phyloP scores from a whole-genome alignment of 1,140 invertebrate species.

The Cydia splendana region DNA sequence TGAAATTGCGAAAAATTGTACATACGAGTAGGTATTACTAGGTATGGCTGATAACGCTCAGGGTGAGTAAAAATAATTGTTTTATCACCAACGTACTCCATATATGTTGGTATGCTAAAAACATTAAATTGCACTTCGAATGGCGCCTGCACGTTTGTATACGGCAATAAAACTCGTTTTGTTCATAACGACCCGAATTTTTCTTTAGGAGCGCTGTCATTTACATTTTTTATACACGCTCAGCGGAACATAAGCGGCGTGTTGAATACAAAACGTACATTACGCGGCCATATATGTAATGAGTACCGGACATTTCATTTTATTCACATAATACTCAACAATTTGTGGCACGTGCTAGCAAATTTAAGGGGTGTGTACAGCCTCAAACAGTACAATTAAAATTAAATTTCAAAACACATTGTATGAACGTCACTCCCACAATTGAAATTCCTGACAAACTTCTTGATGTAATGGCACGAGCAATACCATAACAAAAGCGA shows the following conservation, averaged over 20 bases:
- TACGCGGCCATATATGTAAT: conserved; percentile 3
- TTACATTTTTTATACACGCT: conserved; percentile 37
- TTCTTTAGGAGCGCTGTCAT: conserved; percentile 47
- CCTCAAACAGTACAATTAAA: not conserved
- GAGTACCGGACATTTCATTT: conserved; percentile 7
- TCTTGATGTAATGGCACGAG: too few species aligned
- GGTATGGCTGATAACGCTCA: not conserved
- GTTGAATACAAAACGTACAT: conserved; percentile 27
- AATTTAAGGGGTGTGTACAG: not conserved
- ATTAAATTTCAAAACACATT: not conserved
- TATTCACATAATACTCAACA: not conserved
- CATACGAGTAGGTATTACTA: not conserved
- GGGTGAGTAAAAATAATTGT: not conserved
- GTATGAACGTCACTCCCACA: not conserved
- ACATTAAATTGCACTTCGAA: conserved; percentile 34
- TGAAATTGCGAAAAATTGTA: not conserved
- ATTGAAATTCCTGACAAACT: too few species aligned
- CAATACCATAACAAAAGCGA: too few species aligned
- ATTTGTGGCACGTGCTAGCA: not conserved
- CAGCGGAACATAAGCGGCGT: conserved; percentile 21
- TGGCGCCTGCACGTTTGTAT: conserved; percentile 46
- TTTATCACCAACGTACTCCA: conserved; percentile 10
- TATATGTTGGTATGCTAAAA: conserved; percentile 11
- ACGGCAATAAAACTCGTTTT: conserved; percentile 46
- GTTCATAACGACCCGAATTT: conserved; percentile 42